Conservation (phyloP, 2,797 vertebrate genomes). For the Amniataba percoides region DNA sequence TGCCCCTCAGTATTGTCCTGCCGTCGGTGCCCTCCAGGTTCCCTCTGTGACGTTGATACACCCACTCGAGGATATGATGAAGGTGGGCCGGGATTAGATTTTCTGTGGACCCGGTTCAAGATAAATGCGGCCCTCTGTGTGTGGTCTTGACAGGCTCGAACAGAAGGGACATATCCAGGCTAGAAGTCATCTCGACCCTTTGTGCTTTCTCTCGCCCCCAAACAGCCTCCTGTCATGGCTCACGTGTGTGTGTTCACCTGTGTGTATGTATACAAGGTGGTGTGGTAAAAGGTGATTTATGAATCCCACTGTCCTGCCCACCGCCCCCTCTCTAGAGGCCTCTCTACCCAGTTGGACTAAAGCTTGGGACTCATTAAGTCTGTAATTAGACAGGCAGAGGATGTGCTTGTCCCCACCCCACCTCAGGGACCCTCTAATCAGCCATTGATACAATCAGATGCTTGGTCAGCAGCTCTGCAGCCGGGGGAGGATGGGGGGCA, state of each 20-base stretch:
- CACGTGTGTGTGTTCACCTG: constrained; percentile 4
- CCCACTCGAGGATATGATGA: constrained; percentile 43
- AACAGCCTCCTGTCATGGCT: constrained; percentile 17
- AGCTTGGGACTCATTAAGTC: constrained; percentile 77
- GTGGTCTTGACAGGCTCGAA: constrained; percentile 26
- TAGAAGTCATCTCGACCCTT: constrained; percentile 40
- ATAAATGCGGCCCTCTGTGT: constrained; percentile 36
- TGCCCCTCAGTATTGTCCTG: constrained; percentile 18
- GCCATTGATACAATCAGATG: constrained; percentile 56
- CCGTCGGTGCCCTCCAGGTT: constrained; percentile 43
- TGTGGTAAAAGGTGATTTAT: constrained; percentile 66
- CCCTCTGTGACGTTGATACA: constrained; percentile 40
- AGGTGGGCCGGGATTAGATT: constrained; percentile 52
- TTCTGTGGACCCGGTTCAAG: constrained; percentile 29
- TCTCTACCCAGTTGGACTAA: constrained; percentile 49
- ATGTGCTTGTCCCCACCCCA: constrained; percentile 58
- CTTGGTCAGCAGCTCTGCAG: constrained; percentile 70
- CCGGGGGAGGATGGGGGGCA: constrained; percentile 25
- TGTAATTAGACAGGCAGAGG: constrained; percentile 74
- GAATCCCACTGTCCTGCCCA: constrained; percentile 23
- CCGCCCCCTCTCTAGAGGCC: constrained; percentile 40
- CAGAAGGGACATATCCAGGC: constrained; percentile 12
- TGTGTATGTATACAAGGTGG: constrained; percentile 1
- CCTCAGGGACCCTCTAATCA: constrained; percentile 63
- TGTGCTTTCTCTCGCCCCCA: background rate